phyloP scores from a whole-genome alignment of 2,113 vertebrate genomes.

The Cacatua alba region DNA sequence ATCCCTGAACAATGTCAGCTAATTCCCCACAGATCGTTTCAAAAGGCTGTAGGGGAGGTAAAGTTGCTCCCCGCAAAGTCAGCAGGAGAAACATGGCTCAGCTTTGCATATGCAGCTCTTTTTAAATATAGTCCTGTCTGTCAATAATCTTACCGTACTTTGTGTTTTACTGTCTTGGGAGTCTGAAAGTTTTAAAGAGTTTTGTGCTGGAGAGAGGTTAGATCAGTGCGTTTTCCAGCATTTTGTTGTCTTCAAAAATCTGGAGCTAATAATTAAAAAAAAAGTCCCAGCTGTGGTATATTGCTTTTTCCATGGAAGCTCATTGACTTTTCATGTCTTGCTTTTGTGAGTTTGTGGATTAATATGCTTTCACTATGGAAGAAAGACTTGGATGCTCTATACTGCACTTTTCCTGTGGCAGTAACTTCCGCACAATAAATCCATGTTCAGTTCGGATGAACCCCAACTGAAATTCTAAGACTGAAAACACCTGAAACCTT shows the following conservation, averaged over 20 bases:
- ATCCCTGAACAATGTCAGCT: neutral
- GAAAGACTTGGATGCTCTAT: neutral
- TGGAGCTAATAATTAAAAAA: neutral
- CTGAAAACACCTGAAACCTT: neutral
- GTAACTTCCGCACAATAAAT: conserved; percentile 49
- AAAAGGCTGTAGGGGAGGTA: neutral
- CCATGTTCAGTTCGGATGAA: neutral
- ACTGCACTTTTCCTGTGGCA: neutral
- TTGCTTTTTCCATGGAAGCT: neutral
- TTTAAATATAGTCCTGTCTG: neutral
- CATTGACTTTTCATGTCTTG: conserved; percentile 12
- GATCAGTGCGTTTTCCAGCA: neutral
- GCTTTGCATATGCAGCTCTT: neutral
- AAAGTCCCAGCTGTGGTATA: neutral
- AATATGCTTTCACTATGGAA: neutral
- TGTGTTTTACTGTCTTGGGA: neutral
- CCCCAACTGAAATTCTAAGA: neutral
- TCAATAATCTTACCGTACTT: neutral
- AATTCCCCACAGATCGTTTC: neutral
- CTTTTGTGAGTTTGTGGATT: neutral
- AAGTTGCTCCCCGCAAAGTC: neutral
- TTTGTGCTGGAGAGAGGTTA: neutral
- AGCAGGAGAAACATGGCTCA: neutral
- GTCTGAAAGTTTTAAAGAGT: neutral
- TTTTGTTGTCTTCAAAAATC: conserved; percentile 32